Percentiles rank a stretch among this genome's conserved stretches.
Evolutionary conservation across 2,888 invertebrate genomes (phyloP).

Genomic region (Thera obeliscata): DNA sequence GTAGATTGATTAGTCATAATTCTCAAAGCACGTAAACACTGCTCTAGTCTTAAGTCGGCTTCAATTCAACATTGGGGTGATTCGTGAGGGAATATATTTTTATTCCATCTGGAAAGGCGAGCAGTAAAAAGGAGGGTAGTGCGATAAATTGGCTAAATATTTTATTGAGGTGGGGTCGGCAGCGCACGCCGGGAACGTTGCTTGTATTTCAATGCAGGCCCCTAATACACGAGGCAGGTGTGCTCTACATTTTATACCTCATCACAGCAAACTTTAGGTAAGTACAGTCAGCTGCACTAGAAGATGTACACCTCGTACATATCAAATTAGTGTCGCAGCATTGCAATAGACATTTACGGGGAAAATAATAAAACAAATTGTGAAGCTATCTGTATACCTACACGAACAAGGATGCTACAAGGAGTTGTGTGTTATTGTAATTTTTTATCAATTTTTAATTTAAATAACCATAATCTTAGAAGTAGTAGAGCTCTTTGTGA

Average conservation of each 20-base stretch:
- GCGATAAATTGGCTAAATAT: slow-evolving; percentile 54
- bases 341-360: too few relatives aligned
- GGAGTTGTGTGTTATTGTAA: too few relatives aligned
- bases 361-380: too few relatives aligned
- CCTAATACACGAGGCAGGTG: slow-evolving; percentile 23
- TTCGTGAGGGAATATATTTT: slow-evolving; percentile 38
- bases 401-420: too few relatives aligned
- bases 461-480: too few relatives aligned
- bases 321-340: too few relatives aligned
- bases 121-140: slow-evolving; percentile 46
- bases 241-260: slow-evolving; percentile 22
- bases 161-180: slow-evolving; percentile 43
- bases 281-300: too few relatives aligned
- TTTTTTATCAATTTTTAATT: too few relatives aligned
- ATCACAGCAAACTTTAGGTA: slow-evolving; percentile 21
- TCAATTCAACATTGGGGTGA: slow-evolving; percentile 32
- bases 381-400: too few relatives aligned
- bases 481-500: too few relatives aligned
- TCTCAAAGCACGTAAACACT: neutral
- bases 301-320: too few relatives aligned
- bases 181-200: slow-evolving; percentile 17
- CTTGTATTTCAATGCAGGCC: slow-evolving; percentile 29
- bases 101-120: slow-evolving; percentile 39
- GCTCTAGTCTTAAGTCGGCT: slow-evolving; percentile 18
- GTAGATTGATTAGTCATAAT: neutral